phyloP scores from a whole-genome alignment of 2,113 vertebrate genomes.

The Pangasianodon hypophthalmus region DNA sequence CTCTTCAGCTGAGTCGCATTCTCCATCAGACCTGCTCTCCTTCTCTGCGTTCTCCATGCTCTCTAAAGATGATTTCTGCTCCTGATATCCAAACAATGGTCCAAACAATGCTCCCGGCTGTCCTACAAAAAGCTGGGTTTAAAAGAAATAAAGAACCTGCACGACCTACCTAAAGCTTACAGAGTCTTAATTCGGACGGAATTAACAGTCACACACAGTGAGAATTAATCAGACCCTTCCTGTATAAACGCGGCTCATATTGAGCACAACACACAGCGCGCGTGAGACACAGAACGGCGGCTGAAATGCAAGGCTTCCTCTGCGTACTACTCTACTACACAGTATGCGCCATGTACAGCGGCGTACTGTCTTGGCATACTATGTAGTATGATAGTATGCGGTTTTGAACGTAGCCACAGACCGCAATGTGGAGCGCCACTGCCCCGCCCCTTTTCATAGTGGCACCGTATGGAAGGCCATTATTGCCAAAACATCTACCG shows the following conservation, averaged over 20 bases:
- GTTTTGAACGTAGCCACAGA: neutral
- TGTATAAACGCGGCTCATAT: neutral
- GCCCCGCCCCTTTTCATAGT: neutral
- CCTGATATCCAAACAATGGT: neutral
- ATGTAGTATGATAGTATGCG: neutral
- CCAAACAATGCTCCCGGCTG: neutral
- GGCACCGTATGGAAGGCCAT: neutral
- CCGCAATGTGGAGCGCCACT: neutral
- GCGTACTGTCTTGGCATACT: neutral
- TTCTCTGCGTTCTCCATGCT: slow-evolving; percentile 69
- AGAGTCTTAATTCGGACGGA: neutral
- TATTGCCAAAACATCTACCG: neutral
- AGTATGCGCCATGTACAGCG: neutral
- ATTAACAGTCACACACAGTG: too few species aligned
- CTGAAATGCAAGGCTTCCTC: neutral
- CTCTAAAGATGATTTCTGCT: neutral
- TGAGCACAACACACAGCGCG: neutral
- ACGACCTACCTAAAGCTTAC: neutral
- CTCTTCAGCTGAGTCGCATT: slow-evolving; percentile 71
- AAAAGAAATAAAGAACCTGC: neutral
- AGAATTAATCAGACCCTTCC: neutral
- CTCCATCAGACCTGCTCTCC: slow-evolving; percentile 70
- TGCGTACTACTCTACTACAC: neutral
- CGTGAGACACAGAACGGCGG: neutral
- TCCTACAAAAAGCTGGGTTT: neutral